Conservation (phyloP, 2,888 invertebrate genomes). For the Epistrophe grossulariae region DNA sequence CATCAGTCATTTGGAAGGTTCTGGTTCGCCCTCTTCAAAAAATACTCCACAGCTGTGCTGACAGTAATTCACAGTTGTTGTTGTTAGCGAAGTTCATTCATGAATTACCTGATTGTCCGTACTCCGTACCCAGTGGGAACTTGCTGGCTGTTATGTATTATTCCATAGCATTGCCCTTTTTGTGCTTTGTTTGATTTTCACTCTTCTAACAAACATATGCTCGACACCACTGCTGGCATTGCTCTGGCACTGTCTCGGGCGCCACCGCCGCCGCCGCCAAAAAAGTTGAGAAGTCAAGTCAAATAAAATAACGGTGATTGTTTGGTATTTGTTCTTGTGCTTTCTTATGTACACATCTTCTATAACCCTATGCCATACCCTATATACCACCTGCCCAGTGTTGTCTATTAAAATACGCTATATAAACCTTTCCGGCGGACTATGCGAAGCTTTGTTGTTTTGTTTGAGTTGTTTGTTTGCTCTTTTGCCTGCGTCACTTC, state of each 20-base stretch:
- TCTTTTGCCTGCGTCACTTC: conserved; percentile 17
- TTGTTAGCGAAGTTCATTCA: conserved; percentile 16
- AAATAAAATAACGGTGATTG: conserved; percentile 32
- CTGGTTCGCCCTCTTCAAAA: not conserved
- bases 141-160: conserved; percentile 7
- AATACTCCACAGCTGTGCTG: conserved; percentile 19
- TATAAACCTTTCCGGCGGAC: conserved; percentile 18
- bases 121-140: conserved; percentile 8
- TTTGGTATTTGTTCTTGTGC: conserved; percentile 29
- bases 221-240: not conserved
- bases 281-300: conserved; percentile 30
- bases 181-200: conserved; percentile 59
- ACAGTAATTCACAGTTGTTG: not conserved
- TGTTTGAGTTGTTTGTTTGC: conserved; percentile 22
- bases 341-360: conserved; percentile 1
- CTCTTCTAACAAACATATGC: conserved; percentile 31
- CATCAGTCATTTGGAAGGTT: conserved; percentile 49
- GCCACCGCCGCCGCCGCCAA: not conserved
- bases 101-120: conserved; percentile 35
- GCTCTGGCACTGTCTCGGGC: not conserved
- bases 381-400: not conserved
- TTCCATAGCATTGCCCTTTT: conserved; percentile 30
- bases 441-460: conserved; percentile 17
- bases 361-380: not conserved
- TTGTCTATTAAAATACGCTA: conserved; percentile 26